Conservation (phyloP, 2,797 vertebrate genomes). For the Enteromius argenteus region DNA sequence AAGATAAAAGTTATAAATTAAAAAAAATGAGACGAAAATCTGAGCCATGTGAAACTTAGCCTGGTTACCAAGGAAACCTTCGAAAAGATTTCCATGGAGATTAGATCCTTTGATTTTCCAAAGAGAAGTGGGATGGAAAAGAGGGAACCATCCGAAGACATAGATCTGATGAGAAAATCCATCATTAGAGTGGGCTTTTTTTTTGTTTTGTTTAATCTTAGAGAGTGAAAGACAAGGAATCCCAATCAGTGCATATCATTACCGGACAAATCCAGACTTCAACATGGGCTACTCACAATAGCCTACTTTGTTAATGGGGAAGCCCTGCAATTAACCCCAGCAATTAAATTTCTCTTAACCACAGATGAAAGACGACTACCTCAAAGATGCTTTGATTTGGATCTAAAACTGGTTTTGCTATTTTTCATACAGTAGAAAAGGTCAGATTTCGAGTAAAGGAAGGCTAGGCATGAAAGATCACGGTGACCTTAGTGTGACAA, state of each 20-base stretch:
- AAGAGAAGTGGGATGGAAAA: constrained; percentile 48
- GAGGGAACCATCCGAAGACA: constrained; percentile 28
- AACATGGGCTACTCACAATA: constrained; percentile 8
- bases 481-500: not conserved
- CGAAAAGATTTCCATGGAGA: constrained; percentile 63
- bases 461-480: not conserved
- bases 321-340: constrained; percentile 13
- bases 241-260: constrained; percentile 39
- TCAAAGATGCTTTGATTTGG: constrained; percentile 22
- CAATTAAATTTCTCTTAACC: constrained; percentile 16
- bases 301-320: not conserved
- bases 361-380: constrained; percentile 17
- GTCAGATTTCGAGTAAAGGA: not conserved
- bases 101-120: constrained; percentile 66
- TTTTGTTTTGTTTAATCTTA: constrained; percentile 2
- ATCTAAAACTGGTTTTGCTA: constrained; percentile 2
- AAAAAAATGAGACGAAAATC: constrained; percentile 48
- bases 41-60: constrained; percentile 45
- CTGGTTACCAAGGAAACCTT: constrained; percentile 66
- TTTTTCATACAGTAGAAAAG: constrained; percentile 5
- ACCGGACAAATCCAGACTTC: not conserved
- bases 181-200: constrained; percentile 32
- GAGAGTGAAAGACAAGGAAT: constrained; percentile 34
- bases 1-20: constrained; percentile 36
- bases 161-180: constrained; percentile 46